Evolutionary conservation across 2,113 vertebrate genomes (phyloP).

Genomic region (Campylomormyrus numenius): DNA sequence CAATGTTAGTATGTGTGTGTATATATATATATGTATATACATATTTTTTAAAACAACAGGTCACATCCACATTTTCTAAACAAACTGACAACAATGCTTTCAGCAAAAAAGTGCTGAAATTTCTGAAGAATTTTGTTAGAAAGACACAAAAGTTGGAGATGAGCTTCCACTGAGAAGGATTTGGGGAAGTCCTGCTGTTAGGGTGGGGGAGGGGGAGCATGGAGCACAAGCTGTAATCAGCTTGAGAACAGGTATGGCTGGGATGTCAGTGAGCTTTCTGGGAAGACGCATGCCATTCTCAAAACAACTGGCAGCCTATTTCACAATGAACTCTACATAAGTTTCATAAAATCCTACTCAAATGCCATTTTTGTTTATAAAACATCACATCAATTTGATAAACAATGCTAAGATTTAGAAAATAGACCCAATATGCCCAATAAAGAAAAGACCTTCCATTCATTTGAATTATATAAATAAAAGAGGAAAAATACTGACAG

Average conservation of each 20-base stretch:
- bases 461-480: not conserved
- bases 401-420: not conserved
- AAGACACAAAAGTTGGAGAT: constrained; percentile 73
- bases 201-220: constrained; percentile 9
- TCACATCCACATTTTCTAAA: constrained; percentile 51
- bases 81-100: constrained; percentile 43
- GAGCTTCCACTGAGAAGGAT: constrained; percentile 27
- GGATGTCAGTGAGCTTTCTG: not conserved
- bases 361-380: not conserved
- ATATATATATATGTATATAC: not conserved
- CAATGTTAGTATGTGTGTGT: constrained; percentile 65
- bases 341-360: not conserved
- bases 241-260: constrained; percentile 23
- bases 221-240: not conserved
- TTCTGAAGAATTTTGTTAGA: constrained; percentile 70
- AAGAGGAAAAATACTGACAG: not conserved
- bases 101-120: constrained; percentile 48
- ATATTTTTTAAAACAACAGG: not conserved
- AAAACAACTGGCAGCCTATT: not conserved
- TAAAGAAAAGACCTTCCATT: not conserved
- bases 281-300: not conserved
- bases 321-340: not conserved
- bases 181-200: constrained; percentile 36
- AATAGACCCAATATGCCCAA: not conserved
- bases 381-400: not conserved